Evolutionary conservation across 2,797 vertebrate species (phyloP), one percentile per base, ranked within the genome.

Genomic region (Ptychobarbus kaznakovi): DNA sequence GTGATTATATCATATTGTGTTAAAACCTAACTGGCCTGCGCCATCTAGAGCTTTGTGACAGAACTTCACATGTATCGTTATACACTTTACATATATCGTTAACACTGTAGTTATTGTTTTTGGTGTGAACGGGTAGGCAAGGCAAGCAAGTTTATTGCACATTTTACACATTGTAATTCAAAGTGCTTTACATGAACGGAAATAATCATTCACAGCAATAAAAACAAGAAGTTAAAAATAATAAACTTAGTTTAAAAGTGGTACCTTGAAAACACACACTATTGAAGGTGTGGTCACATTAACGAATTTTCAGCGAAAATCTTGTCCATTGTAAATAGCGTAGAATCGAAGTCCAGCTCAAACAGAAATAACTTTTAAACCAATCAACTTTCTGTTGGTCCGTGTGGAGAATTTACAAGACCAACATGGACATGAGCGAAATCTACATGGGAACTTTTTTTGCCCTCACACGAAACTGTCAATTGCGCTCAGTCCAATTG

Each of bases 221-320:
- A n/a, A n/a, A n/a, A n/a, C n/a, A n/a, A n/a, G n/a, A n/a, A n/a
- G n/a, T n/a, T n/a, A n/a, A n/a, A n/a, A n/a, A n/a, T n/a, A n/a
- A n/a, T n/a, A n/a, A n/a, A n/a, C 16, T 69, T 63, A 44, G 44
- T 63, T 61, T 82, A 61, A 18, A 58, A 61, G 68, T 28, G 25
- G 35, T 72, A 81, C 51, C 46, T 25, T 16, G 3, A 38, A 53
- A 58, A 72, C 72, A 80, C 18, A 15, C 18, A 6, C 28, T 32
- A 32, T 35, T 35, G 28, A 66, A 65, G 28, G 63, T 32, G 63
- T 65, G 63, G 63, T 35, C 63, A 66, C 28, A 7, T 65, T 65
- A 32, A 4, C 13, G 6, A 65, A 65, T n/a, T 63, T 63, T 65
- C 13, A 16, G 61, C 0, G 25, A 15, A 63, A 63, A 63, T 6